Evolutionary conservation across 2,797 vertebrate species (phyloP), one percentile per base, ranked within the genome.

Genomic region (Dipus sagitta): DNA sequence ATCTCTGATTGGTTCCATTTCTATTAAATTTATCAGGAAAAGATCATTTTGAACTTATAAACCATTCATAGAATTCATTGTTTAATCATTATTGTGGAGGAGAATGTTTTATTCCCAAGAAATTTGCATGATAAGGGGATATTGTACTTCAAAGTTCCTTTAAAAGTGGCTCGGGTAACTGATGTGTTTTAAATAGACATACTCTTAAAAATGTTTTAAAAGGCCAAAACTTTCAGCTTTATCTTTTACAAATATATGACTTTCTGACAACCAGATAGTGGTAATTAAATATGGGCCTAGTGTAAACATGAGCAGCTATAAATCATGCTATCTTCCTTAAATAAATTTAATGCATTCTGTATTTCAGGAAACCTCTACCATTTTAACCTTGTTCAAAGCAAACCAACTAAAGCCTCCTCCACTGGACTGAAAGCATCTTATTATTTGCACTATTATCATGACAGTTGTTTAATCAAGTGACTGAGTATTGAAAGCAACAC

Each of bases 221-320:
- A 92, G 80, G 17, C 83, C 94, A 32, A 89, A 88, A 90, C 77
- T 85, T 95, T 96, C 75, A 86, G 64, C 81, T 97, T 97, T 96
- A 95, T 91, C 91, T 97, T 91, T 94, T 38, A 62, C 52, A 54
- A 90, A 52, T 91, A 94, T 93, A 94, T 97, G 89, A 92, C 94
- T 90, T 96, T 91, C 88, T 97, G 96, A 97, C 94, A 97, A 88
- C 93, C 88, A 95, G 94, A 90, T 54, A 96, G 52, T 95, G 23
- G 47, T 97, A 97, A 98, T 98, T 97, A 97, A 97, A 97, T 87
- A 91, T 92, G 96, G 85, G 94, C 91, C 86, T 86, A 93, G 20
- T 92, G 86, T 94, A 94, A 97, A 95, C 67, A 95, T 42, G 94
- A 97, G 92, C 92, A 82, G 54, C 20, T 91, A 91, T 97, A 98